phyloP scores from a whole-genome alignment of 2,113 vertebrate genomes.

The Candoia aspera region DNA sequence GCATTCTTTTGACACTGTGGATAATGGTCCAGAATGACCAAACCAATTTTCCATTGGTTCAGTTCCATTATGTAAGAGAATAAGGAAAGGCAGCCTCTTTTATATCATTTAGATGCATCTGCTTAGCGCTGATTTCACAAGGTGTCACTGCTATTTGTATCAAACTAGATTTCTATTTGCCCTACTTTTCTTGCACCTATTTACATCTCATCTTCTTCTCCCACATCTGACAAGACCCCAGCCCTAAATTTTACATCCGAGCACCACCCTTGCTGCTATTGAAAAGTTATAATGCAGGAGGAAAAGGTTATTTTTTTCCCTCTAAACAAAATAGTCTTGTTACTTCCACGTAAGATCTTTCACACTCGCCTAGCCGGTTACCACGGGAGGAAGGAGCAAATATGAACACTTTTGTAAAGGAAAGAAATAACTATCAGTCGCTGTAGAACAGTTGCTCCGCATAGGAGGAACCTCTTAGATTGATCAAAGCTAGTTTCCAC shows the following conservation, averaged over 20 bases:
- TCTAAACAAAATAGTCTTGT: background rate
- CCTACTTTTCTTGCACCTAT: background rate
- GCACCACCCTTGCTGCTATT: background rate
- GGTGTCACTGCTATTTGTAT: background rate
- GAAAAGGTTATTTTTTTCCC: background rate
- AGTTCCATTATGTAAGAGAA: background rate
- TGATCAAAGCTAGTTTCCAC: background rate
- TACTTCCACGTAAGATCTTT: background rate
- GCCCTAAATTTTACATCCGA: background rate
- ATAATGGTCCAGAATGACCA: background rate
- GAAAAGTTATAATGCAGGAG: background rate
- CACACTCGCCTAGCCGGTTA: background rate
- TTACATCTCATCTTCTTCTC: background rate
- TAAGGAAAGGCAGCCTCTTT: background rate
- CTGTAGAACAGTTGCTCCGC: background rate
- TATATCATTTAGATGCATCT: background rate
- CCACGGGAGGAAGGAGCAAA: background rate
- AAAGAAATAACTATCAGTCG: background rate
- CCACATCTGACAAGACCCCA: background rate
- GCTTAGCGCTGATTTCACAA: slow-evolving; percentile 4
- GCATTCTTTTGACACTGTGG: background rate
- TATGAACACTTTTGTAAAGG: background rate
- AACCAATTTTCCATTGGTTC: background rate
- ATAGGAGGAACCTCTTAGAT: background rate
- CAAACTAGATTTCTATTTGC: background rate